Evolutionary conservation across 2,113 vertebrate species (phyloP), one percentile per base, ranked within the genome.

Genomic region (Varanus salvator): DNA sequence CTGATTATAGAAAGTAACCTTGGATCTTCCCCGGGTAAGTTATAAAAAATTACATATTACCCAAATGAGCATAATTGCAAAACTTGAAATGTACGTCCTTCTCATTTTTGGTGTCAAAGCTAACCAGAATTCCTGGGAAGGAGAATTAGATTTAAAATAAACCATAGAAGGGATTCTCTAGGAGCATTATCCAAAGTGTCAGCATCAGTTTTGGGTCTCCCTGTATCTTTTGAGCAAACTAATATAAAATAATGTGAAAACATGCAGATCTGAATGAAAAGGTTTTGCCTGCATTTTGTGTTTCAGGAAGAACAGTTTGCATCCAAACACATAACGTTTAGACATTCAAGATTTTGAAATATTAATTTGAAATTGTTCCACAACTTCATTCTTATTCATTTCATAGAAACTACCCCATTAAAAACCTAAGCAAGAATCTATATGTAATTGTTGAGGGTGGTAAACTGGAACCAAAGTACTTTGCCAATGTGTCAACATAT

Each of bases 161-260:
- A 66, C 25, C 78, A 11, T 23, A 31, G 38, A 86, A 19, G 27
- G 50, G 74, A 66, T 25, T 6, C 4, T 57, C 44, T 38, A 9
- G 15, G 8, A 14, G 57, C 21, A 12, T 74, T 90, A 92, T 80
- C 72, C 50, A 1, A 89, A 90, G 88, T 66, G 71, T 44, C 6
- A 80, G 50, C 81, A 29, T 0, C 72, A 86, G 90, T 1, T 88
- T 44, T 93, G 72, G 92, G 89, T 87, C 88, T 93, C 91, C 81
- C 91, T 94, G 92, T 92, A 92, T 92, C 92, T 94, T 95, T 69
- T 93, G 93, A 89, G 91, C 93, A 93, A 91, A 94, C 94, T 93
- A 71, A 44, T 6, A 80, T 17, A 88, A 93, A 94, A 93, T 85
- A 44, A 44, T 44, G 38, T 44, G 3, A 44, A 44, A 44, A 88